phyloP scores from a whole-genome alignment of 2,797 vertebrate species.

The Hafferia zeledoni region DNA sequence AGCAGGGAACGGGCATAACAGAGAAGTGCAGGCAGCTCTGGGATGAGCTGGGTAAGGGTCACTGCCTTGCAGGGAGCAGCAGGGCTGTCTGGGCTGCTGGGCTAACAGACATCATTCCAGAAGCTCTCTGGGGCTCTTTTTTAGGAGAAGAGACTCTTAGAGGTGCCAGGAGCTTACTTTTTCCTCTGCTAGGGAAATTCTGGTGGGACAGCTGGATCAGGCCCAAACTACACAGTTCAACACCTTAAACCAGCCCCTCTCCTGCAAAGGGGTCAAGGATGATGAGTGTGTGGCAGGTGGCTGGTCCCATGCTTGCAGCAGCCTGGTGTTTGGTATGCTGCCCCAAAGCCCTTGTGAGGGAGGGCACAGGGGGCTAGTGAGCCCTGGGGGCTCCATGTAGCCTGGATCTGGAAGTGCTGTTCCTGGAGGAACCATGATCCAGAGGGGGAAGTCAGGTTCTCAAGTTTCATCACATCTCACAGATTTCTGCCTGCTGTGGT shows the following conservation, averaged over 20 bases:
- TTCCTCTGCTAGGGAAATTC: background rate
- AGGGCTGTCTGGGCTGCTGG: background rate
- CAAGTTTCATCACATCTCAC: background rate
- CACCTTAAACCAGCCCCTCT: background rate
- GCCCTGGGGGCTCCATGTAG: background rate
- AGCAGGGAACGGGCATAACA: constrained; percentile 97
- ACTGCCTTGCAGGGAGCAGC: background rate
- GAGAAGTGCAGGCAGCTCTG: constrained; percentile 98
- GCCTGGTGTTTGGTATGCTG: background rate
- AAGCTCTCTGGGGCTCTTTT: background rate
- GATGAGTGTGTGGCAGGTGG: background rate
- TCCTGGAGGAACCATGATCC: background rate
- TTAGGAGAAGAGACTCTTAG: background rate
- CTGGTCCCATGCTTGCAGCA: background rate
- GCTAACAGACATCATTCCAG: background rate
- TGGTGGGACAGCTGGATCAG: background rate
- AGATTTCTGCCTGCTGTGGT: background rate
- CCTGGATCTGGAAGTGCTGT: background rate
- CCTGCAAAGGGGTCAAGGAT: background rate
- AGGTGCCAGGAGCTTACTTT: background rate
- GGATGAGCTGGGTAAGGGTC: constrained; percentile 93
- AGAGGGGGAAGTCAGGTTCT: background rate
- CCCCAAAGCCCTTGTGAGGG: background rate
- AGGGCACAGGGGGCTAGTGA: background rate
- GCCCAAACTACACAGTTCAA: background rate